Conservation (phyloP, 2,888 invertebrate species). For the Napeogenes inachia region DNA sequence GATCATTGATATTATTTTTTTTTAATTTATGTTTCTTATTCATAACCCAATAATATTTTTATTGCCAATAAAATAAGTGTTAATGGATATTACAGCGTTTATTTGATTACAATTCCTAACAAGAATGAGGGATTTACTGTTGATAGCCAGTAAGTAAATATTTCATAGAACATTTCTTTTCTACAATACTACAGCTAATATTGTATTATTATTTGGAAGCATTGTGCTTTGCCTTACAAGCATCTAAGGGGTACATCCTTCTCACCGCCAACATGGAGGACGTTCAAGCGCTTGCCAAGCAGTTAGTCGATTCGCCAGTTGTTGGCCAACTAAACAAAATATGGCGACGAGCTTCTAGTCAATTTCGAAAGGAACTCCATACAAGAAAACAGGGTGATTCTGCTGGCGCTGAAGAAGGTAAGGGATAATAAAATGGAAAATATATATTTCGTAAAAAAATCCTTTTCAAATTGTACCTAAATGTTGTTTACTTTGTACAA, state of each 20-base stretch:
- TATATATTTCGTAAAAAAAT: neutral
- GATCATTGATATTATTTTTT: neutral
- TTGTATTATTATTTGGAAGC: slow-evolving; percentile 18
- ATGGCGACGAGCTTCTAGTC: slow-evolving; percentile 43
- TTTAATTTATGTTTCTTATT: neutral
- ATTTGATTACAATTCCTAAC: neutral
- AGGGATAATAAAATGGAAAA: neutral
- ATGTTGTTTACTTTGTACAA: no score
- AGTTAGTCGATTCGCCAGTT: slow-evolving; percentile 45
- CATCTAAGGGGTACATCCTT: slow-evolving; percentile 47
- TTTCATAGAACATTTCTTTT: neutral
- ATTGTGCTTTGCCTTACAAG: slow-evolving; percentile 31
- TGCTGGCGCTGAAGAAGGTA: slow-evolving; percentile 14
- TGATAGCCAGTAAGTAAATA: slow-evolving; percentile 20
- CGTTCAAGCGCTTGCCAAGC: slow-evolving; percentile 47
- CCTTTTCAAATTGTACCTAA: no score
- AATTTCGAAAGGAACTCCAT: slow-evolving; percentile 40
- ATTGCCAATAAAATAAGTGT: neutral
- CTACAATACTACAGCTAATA: neutral
- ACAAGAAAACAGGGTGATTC: slow-evolving; percentile 16
- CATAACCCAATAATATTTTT: slow-evolving; percentile 5
- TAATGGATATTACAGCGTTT: neutral
- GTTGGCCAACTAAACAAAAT: slow-evolving; percentile 41
- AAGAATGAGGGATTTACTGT: slow-evolving; percentile 18
- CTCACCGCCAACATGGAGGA: slow-evolving; percentile 60